Percentiles rank a stretch among this genome's conserved stretches.
Evolutionary conservation across 2,888 invertebrate genomes (phyloP).

Genomic region (Amblyjoppa proteus): DNA sequence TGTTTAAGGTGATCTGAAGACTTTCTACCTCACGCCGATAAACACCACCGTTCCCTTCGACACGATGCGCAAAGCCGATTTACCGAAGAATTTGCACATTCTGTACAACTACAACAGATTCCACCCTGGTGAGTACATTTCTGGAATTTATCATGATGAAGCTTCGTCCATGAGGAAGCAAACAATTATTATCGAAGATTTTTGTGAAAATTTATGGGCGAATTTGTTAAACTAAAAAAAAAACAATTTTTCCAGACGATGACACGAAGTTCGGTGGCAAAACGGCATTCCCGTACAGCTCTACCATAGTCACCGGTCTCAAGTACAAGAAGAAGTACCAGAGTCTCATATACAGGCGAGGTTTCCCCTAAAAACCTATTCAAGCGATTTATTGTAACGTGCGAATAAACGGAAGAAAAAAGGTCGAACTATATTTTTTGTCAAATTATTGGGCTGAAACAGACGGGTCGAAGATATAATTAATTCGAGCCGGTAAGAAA

Average conservation of each 20-base stretch:
- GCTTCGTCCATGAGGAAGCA: background rate
- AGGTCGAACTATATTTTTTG: too few relatives aligned
- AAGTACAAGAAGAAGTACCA: slow-evolving; percentile 91
- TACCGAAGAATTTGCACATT: slow-evolving; percentile 95
- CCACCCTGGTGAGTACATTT: slow-evolving; percentile 89
- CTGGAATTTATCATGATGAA: slow-evolving; percentile 8
- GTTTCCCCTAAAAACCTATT: too few relatives aligned
- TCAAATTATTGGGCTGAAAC: too few relatives aligned
- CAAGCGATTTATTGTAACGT: too few relatives aligned
- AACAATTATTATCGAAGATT: too few relatives aligned
- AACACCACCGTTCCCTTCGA: slow-evolving; percentile 91
- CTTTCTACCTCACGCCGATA: slow-evolving; percentile 91
- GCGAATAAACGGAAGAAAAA: too few relatives aligned
- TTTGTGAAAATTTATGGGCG: background rate
- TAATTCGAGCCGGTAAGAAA: slow-evolving; percentile 77
- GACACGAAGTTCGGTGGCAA: slow-evolving; percentile 91
- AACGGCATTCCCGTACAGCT: slow-evolving; percentile 94
- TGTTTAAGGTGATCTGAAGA: slow-evolving; percentile 88
- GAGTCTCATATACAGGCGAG: too few relatives aligned
- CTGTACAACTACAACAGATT: slow-evolving; percentile 93
- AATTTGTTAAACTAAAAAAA: background rate
- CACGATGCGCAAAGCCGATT: slow-evolving; percentile 88
- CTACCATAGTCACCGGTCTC: slow-evolving; percentile 93
- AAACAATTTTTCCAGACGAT: slow-evolving; percentile 85
- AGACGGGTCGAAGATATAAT: too few relatives aligned